These are phyloP conservation scores for Polypedilum vanderplanki DNA, from an alignment of 1,140 invertebrate species.

Conservation along the genomic window DNA sequence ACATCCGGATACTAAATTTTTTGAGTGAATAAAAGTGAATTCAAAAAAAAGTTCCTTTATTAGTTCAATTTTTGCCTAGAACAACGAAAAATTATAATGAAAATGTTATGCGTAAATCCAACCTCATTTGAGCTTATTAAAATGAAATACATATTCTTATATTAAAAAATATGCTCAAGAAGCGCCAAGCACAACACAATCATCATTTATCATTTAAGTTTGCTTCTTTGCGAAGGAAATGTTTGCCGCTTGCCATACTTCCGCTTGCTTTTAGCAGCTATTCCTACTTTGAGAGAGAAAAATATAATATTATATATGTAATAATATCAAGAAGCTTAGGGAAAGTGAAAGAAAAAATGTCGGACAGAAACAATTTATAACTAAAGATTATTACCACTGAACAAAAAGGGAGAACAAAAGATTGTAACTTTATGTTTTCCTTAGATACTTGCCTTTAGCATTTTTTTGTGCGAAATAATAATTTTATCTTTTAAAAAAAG, in stretches of 20 bases:
- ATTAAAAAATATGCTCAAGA: constrained; percentile 2
- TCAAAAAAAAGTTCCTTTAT: neutral
- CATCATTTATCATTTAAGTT: constrained; percentile 24
- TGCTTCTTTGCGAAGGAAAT: neutral
- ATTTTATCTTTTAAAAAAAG: too few species aligned
- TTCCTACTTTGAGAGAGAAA: too few species aligned
- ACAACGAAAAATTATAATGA: neutral
- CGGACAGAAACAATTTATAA: constrained; percentile 18
- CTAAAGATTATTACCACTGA: constrained; percentile 1
- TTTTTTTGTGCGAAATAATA: too few species aligned
- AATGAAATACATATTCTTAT: neutral
- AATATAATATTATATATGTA: neutral
- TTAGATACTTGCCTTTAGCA: too few species aligned
- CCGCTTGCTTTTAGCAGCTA: neutral
- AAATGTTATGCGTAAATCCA: neutral
- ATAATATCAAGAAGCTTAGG: constrained; percentile 10
- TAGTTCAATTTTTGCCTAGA: neutral
- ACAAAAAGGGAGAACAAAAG: neutral
- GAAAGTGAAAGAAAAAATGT: neutral
- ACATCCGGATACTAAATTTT: too few species aligned
- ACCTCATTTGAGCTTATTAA: too few species aligned
- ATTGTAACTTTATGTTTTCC: neutral
- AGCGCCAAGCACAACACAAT: constrained; percentile 11
- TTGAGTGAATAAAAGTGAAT: too few species aligned
- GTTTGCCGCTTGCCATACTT: neutral